Conservation (phyloP, 2,888 invertebrate species). For the Parnassius orleans region DNA sequence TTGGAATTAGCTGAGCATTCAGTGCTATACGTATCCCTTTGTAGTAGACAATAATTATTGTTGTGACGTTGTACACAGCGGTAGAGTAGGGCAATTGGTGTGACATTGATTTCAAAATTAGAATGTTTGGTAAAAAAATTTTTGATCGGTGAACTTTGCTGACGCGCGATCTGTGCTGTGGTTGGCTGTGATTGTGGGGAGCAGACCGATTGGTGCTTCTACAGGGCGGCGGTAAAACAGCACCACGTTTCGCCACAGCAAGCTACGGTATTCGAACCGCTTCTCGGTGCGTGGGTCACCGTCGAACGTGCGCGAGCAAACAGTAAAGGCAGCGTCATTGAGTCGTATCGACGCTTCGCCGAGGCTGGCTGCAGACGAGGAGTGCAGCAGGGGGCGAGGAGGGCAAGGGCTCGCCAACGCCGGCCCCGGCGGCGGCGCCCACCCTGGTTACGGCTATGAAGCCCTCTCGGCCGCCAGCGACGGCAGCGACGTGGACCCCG, state of each 20-base stretch:
- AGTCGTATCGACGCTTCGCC: constrained; percentile 70
- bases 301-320: constrained; percentile 60
- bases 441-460: constrained; percentile 76
- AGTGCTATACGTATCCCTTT: constrained; percentile 39
- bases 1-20: not conserved
- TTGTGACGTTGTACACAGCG: constrained; percentile 48
- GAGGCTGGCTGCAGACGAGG: constrained; percentile 62
- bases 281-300: constrained; percentile 62
- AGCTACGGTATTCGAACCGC: constrained; percentile 72
- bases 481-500: constrained; percentile 71
- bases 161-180: not conserved
- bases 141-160: not conserved
- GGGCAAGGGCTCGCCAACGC: constrained; percentile 51
- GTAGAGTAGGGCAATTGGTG: constrained; percentile 9
- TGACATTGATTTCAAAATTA: constrained; percentile 10
- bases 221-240: constrained; percentile 31
- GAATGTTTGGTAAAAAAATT: not conserved
- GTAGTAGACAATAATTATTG: constrained; percentile 45
- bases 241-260: constrained; percentile 79
- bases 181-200: constrained; percentile 6
- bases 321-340: constrained; percentile 70
- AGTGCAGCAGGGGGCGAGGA: constrained; percentile 49
- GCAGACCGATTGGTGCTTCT: not conserved
- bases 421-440: constrained; percentile 61
- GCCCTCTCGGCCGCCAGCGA: constrained; percentile 75